These are phyloP conservation scores for Pantala flavescens DNA, from an alignment of 1,140 invertebrate species.

Conservation along the genomic window DNA sequence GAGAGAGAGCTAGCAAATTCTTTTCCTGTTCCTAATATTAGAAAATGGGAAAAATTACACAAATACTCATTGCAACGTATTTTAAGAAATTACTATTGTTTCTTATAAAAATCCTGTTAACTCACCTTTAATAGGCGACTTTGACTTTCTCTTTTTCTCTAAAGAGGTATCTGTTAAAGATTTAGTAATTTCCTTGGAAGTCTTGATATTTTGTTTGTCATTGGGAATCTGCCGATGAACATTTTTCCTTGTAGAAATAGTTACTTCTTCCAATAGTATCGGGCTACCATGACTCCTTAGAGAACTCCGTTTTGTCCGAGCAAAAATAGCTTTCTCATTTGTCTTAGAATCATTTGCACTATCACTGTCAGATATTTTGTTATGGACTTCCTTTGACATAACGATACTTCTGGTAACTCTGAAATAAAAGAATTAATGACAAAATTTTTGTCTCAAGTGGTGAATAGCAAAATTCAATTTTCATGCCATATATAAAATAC, in stretches of 20 bases:
- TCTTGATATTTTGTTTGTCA: neutral
- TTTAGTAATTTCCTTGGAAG: neutral
- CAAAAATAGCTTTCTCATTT: too few species aligned
- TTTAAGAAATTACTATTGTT: neutral
- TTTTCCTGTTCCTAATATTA: slow-evolving; percentile 12
- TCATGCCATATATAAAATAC: too few species aligned
- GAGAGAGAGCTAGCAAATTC: slow-evolving; percentile 25
- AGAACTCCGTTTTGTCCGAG: neutral
- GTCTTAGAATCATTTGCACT: too few species aligned
- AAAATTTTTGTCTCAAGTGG: too few species aligned
- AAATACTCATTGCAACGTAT: neutral
- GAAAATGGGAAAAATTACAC: slow-evolving; percentile 21
- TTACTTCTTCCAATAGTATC: neutral
- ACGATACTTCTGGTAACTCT: neutral
- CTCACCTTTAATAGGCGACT: neutral
- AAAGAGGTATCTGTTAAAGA: neutral
- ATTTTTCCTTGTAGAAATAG: neutral
- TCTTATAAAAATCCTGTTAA: too few species aligned
- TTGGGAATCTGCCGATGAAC: neutral
- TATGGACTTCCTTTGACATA: neutral
- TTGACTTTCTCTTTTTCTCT: neutral
- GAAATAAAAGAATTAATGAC: neutral
- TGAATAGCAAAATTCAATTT: too few species aligned
- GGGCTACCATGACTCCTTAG: neutral
- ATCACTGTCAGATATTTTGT: neutral